Conservation (phyloP, 1,140 invertebrate genomes). For the Halictus rubicundus region DNA sequence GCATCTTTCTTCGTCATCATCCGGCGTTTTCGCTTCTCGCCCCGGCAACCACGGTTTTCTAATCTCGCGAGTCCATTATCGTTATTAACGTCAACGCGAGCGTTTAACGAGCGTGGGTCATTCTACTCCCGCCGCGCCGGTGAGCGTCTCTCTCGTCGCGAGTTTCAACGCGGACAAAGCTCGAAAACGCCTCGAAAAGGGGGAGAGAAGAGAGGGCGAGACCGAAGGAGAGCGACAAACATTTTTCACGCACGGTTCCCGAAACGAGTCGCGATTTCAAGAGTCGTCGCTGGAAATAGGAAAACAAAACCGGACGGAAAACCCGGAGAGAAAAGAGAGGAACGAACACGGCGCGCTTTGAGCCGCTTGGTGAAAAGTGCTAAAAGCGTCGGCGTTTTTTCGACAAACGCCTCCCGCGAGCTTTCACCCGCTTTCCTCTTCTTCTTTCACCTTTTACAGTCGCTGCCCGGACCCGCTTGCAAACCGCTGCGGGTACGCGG, state of each 20-base stretch:
- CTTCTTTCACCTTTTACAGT: slow-evolving; percentile 31
- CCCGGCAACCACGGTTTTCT: slow-evolving; percentile 1
- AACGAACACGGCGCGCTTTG: slow-evolving; percentile 50
- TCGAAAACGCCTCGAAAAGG: neutral
- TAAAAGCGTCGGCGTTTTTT: slow-evolving; percentile 66
- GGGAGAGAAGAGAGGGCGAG: neutral
- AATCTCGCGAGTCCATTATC: slow-evolving; percentile 60
- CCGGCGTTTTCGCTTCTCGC: neutral
- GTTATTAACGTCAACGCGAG: slow-evolving; percentile 62
- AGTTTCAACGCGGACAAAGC: slow-evolving; percentile 40
- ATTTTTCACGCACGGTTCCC: slow-evolving; percentile 29
- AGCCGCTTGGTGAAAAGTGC: slow-evolving; percentile 47
- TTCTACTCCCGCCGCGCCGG: slow-evolving; percentile 41
- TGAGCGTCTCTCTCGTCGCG: slow-evolving; percentile 20
- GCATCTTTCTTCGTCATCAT: neutral
- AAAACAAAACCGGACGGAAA: neutral
- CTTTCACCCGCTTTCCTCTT: slow-evolving; percentile 46
- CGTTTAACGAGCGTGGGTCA: slow-evolving; percentile 54
- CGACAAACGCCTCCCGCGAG: slow-evolving; percentile 55
- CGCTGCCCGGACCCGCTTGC: neutral
- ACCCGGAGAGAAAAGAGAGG: neutral
- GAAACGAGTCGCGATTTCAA: slow-evolving; percentile 38
- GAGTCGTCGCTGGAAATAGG: slow-evolving; percentile 30
- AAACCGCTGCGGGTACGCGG: slow-evolving; percentile 3
- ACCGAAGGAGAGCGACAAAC: slow-evolving; percentile 22